phyloP scores from a whole-genome alignment of 35 echinoderm and acorn worm species.

The Anneissia japonica region DNA sequence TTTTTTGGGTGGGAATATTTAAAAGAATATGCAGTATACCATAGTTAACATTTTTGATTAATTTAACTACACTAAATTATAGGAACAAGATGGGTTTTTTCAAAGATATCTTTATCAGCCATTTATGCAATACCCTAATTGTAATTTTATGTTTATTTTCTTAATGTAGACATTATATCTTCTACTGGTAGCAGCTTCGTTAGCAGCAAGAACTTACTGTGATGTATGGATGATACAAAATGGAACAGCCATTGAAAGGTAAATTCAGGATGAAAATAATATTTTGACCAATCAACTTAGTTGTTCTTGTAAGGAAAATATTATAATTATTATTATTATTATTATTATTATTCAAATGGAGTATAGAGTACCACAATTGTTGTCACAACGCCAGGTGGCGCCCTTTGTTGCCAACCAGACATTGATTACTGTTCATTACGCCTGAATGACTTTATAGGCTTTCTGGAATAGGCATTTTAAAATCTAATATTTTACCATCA shows the following conservation, averaged over 20 bases:
- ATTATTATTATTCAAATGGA: too few species aligned
- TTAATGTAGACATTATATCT: constrained; percentile 68
- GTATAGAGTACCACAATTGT: too few species aligned
- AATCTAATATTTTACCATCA: too few species aligned
- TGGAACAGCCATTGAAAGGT: constrained; percentile 94
- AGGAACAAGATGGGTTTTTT: too few species aligned
- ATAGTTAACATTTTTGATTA: not conserved
- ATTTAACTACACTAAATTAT: too few species aligned
- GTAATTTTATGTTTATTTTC: not conserved
- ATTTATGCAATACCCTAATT: not conserved
- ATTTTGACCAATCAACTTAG: not conserved
- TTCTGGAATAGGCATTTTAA: too few species aligned
- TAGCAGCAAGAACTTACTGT: constrained; percentile 82
- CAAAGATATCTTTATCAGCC: too few species aligned
- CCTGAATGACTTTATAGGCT: too few species aligned
- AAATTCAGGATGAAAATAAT: not conserved
- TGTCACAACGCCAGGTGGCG: too few species aligned
- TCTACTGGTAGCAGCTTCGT: constrained; percentile 51
- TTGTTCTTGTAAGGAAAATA: not conserved
- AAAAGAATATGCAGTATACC: not conserved
- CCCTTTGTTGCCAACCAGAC: too few species aligned
- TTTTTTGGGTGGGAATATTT: not conserved
- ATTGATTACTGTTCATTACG: too few species aligned
- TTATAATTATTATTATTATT: not conserved
- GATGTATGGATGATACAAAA: constrained; percentile 99